These are phyloP conservation scores for Gambusia affinis DNA, from an alignment of 2,113 vertebrate species.

Conservation along the genomic window DNA sequence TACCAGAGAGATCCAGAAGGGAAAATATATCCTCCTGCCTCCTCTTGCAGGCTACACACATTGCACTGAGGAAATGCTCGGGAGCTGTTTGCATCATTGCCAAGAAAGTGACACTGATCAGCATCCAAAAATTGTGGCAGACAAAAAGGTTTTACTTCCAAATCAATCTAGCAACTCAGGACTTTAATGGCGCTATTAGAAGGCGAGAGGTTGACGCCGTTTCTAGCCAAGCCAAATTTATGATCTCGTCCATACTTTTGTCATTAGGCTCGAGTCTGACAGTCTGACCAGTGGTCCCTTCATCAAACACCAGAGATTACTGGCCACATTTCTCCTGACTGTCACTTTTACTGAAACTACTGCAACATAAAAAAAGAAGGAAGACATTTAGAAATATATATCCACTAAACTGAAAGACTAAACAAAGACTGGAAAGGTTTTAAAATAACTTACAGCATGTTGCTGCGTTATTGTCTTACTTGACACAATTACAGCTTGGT, in stretches of 20 bases:
- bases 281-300: conserved; percentile 21
- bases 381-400: conserved; percentile 1
- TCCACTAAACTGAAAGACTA: not conserved
- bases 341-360: conserved; percentile 22
- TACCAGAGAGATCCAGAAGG: conserved; percentile 31
- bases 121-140: conserved; percentile 33
- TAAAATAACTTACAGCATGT: not conserved
- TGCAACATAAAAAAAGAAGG: conserved; percentile 6
- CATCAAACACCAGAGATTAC: not conserved
- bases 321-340: conserved; percentile 9
- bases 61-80: conserved; percentile 16
- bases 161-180: conserved; percentile 27
- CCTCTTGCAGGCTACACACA: conserved; percentile 21
- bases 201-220: not conserved
- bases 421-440: conserved; percentile 1
- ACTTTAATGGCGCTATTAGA: conserved; percentile 23
- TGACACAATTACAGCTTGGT: not conserved
- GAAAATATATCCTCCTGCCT: conserved; percentile 20
- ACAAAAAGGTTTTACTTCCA: conserved; percentile 32
- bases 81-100: conserved; percentile 17
- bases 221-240: conserved; percentile 30
- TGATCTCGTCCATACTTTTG: conserved; percentile 13
- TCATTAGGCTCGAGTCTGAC: conserved; percentile 26
- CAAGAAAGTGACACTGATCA: conserved; percentile 29
- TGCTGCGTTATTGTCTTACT: not conserved